Conservation (phyloP, 2,888 invertebrate species). For the Microctonus brassicae region DNA sequence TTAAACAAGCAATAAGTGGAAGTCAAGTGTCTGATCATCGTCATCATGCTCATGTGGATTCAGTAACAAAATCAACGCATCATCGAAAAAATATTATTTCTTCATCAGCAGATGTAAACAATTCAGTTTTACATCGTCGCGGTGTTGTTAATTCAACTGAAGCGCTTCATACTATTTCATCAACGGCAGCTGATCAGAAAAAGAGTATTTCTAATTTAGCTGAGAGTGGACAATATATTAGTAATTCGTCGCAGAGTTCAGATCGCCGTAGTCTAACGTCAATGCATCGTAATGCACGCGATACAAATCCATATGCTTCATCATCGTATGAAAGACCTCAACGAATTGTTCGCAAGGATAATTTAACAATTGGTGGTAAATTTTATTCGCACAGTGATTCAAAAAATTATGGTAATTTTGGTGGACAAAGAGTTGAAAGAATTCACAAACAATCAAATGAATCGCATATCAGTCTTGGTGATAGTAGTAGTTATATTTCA, state of each 20-base stretch:
- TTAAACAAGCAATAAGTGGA: constrained; percentile 71
- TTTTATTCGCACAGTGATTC: constrained; percentile 83
- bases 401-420: constrained; percentile 79
- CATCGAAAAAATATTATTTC: constrained; percentile 83
- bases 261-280: constrained; percentile 85
- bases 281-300: constrained; percentile 80
- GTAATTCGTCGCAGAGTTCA: constrained; percentile 76
- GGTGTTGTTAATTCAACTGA: constrained; percentile 78
- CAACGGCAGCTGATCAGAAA: constrained; percentile 83
- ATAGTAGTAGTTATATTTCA: constrained; percentile 71
- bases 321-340: constrained; percentile 75
- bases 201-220: constrained; percentile 86
- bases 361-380: constrained; percentile 79
- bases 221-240: constrained; percentile 79
- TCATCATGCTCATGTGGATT: constrained; percentile 48
- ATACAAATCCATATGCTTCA: constrained; percentile 72
- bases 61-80: constrained; percentile 67
- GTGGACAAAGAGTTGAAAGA: constrained; percentile 74
- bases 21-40: constrained; percentile 39
- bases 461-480: constrained; percentile 84
- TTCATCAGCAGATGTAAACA: constrained; percentile 78
- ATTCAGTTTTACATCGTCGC: constrained; percentile 84
- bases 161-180: constrained; percentile 78
- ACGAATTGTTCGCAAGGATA: constrained; percentile 76
- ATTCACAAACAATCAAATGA: constrained; percentile 77